phyloP scores from a whole-genome alignment of 1,140 invertebrate species.

The Eriosoma lanigerum region DNA sequence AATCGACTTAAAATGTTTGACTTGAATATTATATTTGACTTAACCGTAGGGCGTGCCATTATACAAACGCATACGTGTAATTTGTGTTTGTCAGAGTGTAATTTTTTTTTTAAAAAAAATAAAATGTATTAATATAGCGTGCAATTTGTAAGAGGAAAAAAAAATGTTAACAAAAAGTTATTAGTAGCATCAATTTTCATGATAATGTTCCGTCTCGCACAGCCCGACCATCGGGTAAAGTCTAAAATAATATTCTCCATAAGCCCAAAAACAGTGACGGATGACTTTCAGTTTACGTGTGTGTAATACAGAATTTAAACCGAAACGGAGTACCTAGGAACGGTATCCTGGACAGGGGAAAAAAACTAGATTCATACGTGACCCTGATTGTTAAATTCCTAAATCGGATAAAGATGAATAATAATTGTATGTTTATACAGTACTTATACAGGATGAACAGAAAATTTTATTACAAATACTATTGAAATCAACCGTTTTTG shows the following conservation, averaged over 20 bases:
- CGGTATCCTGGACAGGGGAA: not conserved
- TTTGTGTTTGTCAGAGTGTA: not conserved
- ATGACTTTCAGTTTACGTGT: slow-evolving; percentile 30
- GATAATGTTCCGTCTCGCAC: not conserved
- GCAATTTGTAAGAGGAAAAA: not conserved
- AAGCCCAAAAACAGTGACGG: slow-evolving; percentile 3
- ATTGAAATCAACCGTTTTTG: too few relatives aligned
- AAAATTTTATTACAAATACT: too few relatives aligned
- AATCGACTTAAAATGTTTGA: not conserved
- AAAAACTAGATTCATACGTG: not conserved
- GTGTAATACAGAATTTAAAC: slow-evolving; percentile 5
- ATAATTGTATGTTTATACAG: too few relatives aligned
- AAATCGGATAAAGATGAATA: slow-evolving; percentile 16
- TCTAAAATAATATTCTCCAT: slow-evolving; percentile 16
- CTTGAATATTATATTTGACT: not conserved
- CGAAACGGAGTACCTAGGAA: not conserved
- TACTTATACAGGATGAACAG: too few relatives aligned
- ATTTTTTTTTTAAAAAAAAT: too few relatives aligned
- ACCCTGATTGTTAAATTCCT: slow-evolving; percentile 7
- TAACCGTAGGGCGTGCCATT: not conserved
- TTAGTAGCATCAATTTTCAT: slow-evolving; percentile 6
- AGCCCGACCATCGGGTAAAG: not conserved
- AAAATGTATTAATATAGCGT: not conserved
- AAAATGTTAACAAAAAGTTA: not conserved
- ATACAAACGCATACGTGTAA: not conserved